Percentiles rank a stretch among this genome's conserved stretches.
These are phyloP conservation scores for Gymnobelideus leadbeateri DNA, from an alignment of 2,113 vertebrate species.

Conservation along the genomic window DNA sequence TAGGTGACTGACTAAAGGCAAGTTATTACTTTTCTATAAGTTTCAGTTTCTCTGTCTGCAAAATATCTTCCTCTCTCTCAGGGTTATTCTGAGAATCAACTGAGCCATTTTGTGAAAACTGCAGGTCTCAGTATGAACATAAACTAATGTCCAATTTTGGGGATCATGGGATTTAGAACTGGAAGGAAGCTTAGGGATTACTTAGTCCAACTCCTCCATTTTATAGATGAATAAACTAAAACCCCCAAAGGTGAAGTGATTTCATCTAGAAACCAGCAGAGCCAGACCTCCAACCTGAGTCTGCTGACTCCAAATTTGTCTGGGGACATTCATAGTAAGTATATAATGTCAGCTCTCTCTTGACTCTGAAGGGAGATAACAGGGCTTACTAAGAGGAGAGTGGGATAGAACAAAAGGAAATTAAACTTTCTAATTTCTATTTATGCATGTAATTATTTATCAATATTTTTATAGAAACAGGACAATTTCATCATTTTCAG, in stretches of 20 bases:
- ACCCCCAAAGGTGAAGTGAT: background rate
- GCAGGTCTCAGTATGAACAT: background rate
- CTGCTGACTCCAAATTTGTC: background rate
- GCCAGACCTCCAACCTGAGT: background rate
- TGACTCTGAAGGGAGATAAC: background rate
- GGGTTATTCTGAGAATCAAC: too few species aligned
- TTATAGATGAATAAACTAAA: background rate
- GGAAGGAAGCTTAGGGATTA: background rate
- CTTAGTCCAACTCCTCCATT: background rate
- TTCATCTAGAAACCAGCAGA: background rate
- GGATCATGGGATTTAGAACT: background rate
- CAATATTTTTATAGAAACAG: background rate
- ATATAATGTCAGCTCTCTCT: background rate
- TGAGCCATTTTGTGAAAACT: background rate
- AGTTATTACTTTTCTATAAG: too few species aligned
- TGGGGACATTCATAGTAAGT: background rate
- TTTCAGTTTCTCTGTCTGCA: background rate
- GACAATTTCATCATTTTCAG: background rate
- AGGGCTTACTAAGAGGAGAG: background rate
- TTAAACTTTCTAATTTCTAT: background rate
- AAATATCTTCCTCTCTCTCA: background rate
- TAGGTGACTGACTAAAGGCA: too few species aligned
- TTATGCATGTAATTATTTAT: background rate
- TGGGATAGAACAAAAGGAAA: background rate
- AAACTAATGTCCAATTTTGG: background rate